phyloP scores from a whole-genome alignment of 2,797 vertebrate genomes.

The Tragelaphus oryx region DNA sequence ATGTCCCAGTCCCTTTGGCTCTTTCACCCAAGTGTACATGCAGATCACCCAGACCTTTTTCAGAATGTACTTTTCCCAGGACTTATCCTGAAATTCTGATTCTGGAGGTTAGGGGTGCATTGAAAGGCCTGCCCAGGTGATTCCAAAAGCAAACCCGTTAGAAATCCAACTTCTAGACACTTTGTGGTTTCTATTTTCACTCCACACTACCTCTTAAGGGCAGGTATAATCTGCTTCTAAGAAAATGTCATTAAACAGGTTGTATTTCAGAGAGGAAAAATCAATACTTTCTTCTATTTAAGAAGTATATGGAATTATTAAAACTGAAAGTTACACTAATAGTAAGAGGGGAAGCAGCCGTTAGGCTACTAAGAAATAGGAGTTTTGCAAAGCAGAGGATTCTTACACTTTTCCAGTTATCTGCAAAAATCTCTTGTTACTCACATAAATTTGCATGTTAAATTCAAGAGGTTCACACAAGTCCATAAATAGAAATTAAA shows the following conservation, averaged over 20 bases:
- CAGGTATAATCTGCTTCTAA: neutral
- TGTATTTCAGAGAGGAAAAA: neutral
- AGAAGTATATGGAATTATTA: neutral
- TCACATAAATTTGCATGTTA: neutral
- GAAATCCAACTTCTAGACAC: neutral
- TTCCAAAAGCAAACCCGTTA: neutral
- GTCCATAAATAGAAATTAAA: neutral
- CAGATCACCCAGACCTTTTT: neutral
- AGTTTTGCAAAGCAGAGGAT: neutral
- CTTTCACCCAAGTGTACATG: neutral
- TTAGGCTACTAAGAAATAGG: neutral
- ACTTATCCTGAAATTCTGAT: neutral
- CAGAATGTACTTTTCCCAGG: neutral
- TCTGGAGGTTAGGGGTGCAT: neutral
- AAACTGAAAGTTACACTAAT: neutral
- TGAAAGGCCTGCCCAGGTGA: neutral
- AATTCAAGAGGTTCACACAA: neutral
- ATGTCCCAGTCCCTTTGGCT: neutral
- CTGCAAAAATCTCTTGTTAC: neutral
- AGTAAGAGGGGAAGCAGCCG: neutral
- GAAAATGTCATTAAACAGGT: neutral
- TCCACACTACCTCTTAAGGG: neutral
- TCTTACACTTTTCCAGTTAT: neutral
- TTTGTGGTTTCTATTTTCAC: neutral
- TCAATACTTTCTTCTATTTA: neutral